Evolutionary conservation across 35 echinoderm and acorn worm genomes (phyloP).

Genomic region (Eucidaris tribuloides): DNA sequence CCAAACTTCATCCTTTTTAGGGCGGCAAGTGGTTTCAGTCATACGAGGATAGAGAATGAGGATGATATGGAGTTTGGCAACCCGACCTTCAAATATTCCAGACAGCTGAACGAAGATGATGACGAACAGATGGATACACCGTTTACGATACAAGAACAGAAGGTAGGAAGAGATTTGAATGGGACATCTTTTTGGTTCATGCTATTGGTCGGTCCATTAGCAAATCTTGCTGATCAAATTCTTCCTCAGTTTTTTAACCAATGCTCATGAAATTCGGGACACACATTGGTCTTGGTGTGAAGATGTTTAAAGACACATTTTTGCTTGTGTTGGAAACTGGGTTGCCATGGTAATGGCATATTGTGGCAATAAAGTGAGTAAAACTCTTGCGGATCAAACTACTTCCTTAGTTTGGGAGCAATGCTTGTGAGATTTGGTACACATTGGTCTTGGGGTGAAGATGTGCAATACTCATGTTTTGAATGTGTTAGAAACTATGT

Average conservation of each 20-base stretch:
- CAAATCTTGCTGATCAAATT: background rate
- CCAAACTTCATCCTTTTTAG: background rate
- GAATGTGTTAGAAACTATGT: too few species aligned
- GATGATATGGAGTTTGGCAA: constrained; percentile 67
- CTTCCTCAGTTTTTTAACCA: background rate
- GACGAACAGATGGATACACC: constrained; percentile 50
- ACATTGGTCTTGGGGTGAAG: too few species aligned
- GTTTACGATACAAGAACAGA: constrained; percentile 41
- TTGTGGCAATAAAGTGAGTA: too few species aligned
- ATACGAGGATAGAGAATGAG: constrained; percentile 41
- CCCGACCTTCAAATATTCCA: constrained; percentile 68
- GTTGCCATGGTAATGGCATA: background rate
- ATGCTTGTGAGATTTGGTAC: too few species aligned
- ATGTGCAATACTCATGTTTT: too few species aligned
- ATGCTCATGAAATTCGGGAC: background rate
- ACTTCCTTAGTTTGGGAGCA: too few species aligned
- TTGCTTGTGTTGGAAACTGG: background rate
- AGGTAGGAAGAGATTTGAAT: constrained; percentile 38
- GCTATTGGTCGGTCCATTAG: background rate
- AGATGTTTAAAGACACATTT: background rate
- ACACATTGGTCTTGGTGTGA: background rate
- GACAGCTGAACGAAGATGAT: constrained; percentile 59
- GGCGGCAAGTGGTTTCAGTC: constrained; percentile 36
- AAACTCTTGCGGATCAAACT: too few species aligned
- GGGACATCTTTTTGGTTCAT: too few species aligned